Conservation (phyloP, 2,888 invertebrate genomes). For the Drosophila stalkeri region DNA sequence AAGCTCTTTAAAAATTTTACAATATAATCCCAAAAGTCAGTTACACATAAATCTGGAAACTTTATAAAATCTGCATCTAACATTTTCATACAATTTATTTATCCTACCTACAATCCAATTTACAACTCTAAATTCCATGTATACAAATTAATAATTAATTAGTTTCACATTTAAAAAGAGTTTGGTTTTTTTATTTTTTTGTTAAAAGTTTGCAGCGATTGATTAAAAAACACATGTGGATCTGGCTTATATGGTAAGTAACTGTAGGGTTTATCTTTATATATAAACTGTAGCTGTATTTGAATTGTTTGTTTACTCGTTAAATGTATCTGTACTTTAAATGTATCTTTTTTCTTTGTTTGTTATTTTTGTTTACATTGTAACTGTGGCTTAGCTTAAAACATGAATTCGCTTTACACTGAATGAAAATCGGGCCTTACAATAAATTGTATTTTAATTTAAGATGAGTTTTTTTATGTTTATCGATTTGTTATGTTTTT, state of each 20-base stretch:
- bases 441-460: conserved; percentile 54
- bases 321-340: conserved; percentile 1
- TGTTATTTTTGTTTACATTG: background rate
- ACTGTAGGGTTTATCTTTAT: conserved; percentile 1
- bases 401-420: conserved; percentile 35
- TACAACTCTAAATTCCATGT: background rate
- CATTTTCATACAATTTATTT: background rate
- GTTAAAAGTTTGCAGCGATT: conserved; percentile 23
- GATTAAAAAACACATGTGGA: conserved; percentile 15
- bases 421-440: conserved; percentile 45
- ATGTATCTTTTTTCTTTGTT: background rate
- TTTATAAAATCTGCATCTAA: background rate
- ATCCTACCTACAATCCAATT: background rate
- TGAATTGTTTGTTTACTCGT: background rate
- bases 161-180: conserved; percentile 37
- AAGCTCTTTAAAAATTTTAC: background rate
- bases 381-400: conserved; percentile 41
- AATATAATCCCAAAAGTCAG: background rate
- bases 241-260: conserved; percentile 24
- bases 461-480: conserved; percentile 19
- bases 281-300: conserved; percentile 3
- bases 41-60: too few species aligned
- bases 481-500: background rate
- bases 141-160: background rate
- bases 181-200: conserved; percentile 36